Base-by-base conservation (phyloP, 2,113 vertebrate species). In the Climacteris rufus region DNA sequence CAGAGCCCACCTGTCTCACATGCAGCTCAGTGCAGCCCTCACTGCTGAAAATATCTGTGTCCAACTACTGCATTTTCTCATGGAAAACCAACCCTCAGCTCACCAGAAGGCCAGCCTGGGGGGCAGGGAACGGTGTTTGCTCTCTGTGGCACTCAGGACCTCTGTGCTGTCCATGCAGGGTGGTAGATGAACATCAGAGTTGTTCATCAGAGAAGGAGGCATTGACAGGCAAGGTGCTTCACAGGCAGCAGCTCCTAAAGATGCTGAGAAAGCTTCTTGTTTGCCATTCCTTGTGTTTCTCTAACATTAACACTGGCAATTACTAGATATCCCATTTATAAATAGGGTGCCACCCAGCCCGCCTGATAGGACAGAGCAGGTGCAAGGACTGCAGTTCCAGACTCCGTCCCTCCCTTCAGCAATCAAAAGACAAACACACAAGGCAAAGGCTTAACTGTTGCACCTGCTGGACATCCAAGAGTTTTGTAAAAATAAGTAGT, bases 81-180 rank as follows among this genome's bases (percentile, higher is more conserved):
- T 7, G 15, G 25, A 10, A 85, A 64, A 71, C 9, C 61, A 95
- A 5, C 4, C 4, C 10, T 25, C 4, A 11, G 45, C 20, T 70
- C 39, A 69, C 13, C 45, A 71, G 42, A 75, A 66, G 68, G 18
- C 5, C 4, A 4, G 7, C 8, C 10, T 5, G 2, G 1, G 1
- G 5, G 5, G 2, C 12, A 54, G 4, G 24, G 37, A 75, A 56
- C 5, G 4, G 2, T 63, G 10, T 84, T 84, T 89, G 16, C 6
- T 70, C 6, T 24, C 39, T 37, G 42, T 53, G n/a, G 57, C 40
- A 28, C n/a, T 54, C 45, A 16, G 37, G 30, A 63, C 13, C 22
- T 54, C 45, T 20, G 2, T 65, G 12, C 45, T 49, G 23, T 39
- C 25, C 37, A 13, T 21, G 13, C 20, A 49, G 24, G 8, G 6